Evolutionary conservation across 2,888 invertebrate genomes (phyloP), one percentile per base, ranked within the genome.

Genomic region (Helleia helle): DNA sequence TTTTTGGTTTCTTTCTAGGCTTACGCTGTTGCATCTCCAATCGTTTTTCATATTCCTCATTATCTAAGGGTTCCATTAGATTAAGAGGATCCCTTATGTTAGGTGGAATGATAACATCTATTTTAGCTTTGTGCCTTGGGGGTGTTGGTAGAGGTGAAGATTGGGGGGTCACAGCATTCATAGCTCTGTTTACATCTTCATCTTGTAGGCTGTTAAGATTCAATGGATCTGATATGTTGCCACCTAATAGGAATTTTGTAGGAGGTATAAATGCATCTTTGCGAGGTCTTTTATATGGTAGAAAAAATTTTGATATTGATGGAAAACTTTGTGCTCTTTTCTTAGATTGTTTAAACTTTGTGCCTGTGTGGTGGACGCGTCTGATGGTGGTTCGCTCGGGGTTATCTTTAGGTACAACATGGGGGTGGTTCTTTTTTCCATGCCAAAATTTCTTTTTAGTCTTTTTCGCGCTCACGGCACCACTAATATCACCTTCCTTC

Each of bases 201-300:
- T 93, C 91, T 72, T 92, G 94, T 56, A 98, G 87, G 63, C 96
- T 96, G 63, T 95, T 96, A 46, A 98, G 77, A 80, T 98, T 98
- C 31, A 98, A 77, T 0, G 97, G 98, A 86, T 98, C 98, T 52
- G 93, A 93, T 52, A 97, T 97, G 71, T 96, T 97, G 5, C 97
- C 98, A 30, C 97, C 98, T 1, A 97, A 87, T 3, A 96, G 80
- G 75, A 98, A 97, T 71, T 96, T 96, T 0, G 95, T 95, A 0
- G 97, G 97, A 38, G 95, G 91, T 57, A 95, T 93, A 51, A 93
- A 89, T 41, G 88, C 88, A 51, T 91, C 90, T 58, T 92, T 92
- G 50, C 92, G 89, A 38, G 91, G 87, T 42, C 92, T 87, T 58
- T 93, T 93, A 55, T 91, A 89, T 0, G 91, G 91, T 36, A 91